phyloP scores from a whole-genome alignment of 2,888 invertebrate species.

The Capitulum mitella region DNA sequence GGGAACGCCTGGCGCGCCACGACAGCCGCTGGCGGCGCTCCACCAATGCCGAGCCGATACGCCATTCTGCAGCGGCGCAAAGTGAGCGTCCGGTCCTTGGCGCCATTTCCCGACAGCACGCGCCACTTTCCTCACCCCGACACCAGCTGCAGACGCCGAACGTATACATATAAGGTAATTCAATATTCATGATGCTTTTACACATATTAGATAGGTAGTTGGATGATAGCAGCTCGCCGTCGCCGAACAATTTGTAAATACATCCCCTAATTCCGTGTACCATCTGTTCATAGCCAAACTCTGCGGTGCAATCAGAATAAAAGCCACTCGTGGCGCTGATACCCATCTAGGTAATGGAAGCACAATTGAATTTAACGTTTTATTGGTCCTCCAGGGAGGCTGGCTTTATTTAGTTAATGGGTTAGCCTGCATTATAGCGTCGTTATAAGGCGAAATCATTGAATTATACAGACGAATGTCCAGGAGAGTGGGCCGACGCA shows the following conservation, averaged over 20 bases:
- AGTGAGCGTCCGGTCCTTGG: too few species aligned
- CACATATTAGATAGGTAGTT: not conserved
- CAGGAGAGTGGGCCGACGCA: not conserved
- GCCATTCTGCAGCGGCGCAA: too few species aligned
- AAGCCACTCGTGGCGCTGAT: conserved; percentile 16
- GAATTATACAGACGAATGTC: conserved; percentile 24
- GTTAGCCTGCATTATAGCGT: conserved; percentile 24
- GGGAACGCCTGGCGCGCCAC: too few species aligned
- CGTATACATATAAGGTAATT: not conserved
- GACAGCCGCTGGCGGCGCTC: too few species aligned
- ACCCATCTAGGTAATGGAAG: conserved; percentile 24
- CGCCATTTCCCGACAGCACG: too few species aligned
- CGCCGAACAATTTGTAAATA: conserved; percentile 9
- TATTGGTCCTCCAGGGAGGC: conserved; percentile 21
- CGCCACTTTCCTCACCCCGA: too few species aligned
- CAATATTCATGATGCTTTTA: conserved; percentile 16
- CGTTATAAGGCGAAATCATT: conserved; percentile 24
- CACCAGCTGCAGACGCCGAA: not conserved
- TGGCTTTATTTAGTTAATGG: conserved; percentile 22
- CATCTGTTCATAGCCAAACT: conserved; percentile 24
- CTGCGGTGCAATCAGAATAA: conserved; percentile 24
- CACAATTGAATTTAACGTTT: conserved; percentile 24
- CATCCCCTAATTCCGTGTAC: conserved; percentile 21
- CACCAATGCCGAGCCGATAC: too few species aligned
- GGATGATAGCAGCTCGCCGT: not conserved